Evolutionary conservation across 2,888 invertebrate genomes (phyloP).

Genomic region (Leucophora obtusa): DNA sequence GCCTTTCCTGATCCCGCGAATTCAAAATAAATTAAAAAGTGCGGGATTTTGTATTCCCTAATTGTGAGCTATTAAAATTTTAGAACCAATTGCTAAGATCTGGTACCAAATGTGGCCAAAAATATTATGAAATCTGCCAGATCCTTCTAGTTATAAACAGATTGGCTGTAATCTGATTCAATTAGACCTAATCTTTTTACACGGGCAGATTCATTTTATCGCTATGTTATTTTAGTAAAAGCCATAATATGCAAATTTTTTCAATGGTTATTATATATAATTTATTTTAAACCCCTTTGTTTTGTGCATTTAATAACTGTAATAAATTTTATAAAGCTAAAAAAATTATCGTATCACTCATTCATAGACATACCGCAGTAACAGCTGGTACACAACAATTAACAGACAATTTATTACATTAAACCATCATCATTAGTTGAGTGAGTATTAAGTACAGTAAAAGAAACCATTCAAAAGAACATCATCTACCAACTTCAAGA

Average conservation of each 20-base stretch:
- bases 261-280: neutral
- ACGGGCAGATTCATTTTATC: too few species aligned
- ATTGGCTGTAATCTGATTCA: too few species aligned
- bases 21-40: too few species aligned
- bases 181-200: too few species aligned
- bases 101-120: too few species aligned
- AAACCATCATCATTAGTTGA: constrained; percentile 46
- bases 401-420: constrained; percentile 46
- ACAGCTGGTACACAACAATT: constrained; percentile 31
- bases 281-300: neutral
- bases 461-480: constrained; percentile 44
- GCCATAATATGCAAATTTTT: neutral
- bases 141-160: too few species aligned
- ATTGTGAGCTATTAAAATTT: too few species aligned
- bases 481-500: neutral
- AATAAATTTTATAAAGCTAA: constrained; percentile 35
- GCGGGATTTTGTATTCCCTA: too few species aligned
- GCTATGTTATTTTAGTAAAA: neutral
- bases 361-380: constrained; percentile 1
- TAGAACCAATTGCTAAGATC: too few species aligned
- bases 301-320: constrained; percentile 6
- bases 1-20: too few species aligned
- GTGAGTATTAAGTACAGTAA: constrained; percentile 37
- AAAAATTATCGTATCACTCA: constrained; percentile 37
- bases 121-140: too few species aligned